A percentile compares a stretch with the other conserved stretches of the same genome.
Evolutionary conservation across 1,140 invertebrate genomes (phyloP).

Genomic region (Lasaia peninsularis): DNA sequence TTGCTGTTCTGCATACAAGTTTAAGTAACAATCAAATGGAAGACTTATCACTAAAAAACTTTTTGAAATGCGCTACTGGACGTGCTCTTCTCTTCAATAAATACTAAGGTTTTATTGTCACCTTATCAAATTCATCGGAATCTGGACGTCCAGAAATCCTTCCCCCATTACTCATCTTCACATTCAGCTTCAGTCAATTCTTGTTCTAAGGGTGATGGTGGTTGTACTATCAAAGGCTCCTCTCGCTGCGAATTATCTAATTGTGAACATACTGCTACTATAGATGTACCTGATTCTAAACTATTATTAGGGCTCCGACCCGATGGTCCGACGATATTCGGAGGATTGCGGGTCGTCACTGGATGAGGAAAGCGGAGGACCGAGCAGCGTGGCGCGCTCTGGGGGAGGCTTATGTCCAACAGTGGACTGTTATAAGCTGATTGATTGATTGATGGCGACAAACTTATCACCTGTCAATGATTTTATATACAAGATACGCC

Average conservation of each 20-base stretch:
- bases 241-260: slow-evolving; percentile 24
- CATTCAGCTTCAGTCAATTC: slow-evolving; percentile 29
- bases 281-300: slow-evolving; percentile 26
- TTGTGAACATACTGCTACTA: slow-evolving; percentile 29
- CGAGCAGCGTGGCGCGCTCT: too few relatives aligned
- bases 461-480: too few relatives aligned
- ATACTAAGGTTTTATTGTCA: slow-evolving; percentile 31
- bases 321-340: too few relatives aligned
- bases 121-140: slow-evolving; percentile 33
- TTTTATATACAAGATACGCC: too few relatives aligned
- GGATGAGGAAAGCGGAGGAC: too few relatives aligned
- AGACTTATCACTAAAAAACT: slow-evolving; percentile 35
- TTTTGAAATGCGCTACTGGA: slow-evolving; percentile 31
- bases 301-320: too few relatives aligned
- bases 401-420: too few relatives aligned
- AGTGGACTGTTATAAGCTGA: too few relatives aligned
- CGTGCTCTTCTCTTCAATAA: slow-evolving; percentile 32
- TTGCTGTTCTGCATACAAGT: slow-evolving; percentile 35
- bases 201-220: slow-evolving; percentile 26
- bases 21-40: slow-evolving; percentile 31
- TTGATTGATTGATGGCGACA: too few relatives aligned
- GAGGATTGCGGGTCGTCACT: too few relatives aligned
- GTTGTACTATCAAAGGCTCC: slow-evolving; percentile 26
- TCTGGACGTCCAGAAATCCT: slow-evolving; percentile 29
- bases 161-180: slow-evolving; percentile 33